These are phyloP conservation scores for Notospermus geniculatus DNA, from an alignment of 1,140 invertebrate genomes.

Conservation along the genomic window DNA sequence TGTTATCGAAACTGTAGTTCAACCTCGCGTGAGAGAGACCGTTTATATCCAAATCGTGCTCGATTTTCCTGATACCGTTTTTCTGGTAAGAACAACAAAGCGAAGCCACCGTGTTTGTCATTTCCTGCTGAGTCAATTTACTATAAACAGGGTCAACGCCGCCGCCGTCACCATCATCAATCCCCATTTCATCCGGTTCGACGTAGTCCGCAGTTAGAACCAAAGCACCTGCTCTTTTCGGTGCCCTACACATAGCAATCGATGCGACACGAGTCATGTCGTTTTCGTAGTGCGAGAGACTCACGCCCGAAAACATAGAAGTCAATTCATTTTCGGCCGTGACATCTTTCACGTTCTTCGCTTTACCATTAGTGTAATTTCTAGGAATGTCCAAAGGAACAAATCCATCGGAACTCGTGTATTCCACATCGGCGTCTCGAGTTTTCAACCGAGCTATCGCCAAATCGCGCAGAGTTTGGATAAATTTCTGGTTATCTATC, in stretches of 20 bases:
- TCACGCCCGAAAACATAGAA: slow-evolving; percentile 8
- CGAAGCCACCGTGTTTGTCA: slow-evolving; percentile 8
- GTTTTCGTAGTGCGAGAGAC: slow-evolving; percentile 5
- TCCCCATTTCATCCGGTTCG: neutral
- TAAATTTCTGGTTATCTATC: slow-evolving; percentile 7
- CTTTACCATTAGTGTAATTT: slow-evolving; percentile 7
- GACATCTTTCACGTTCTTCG: neutral
- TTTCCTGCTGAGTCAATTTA: slow-evolving; percentile 9
- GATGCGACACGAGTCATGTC: neutral
- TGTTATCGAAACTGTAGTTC: slow-evolving; percentile 9
- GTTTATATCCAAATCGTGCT: slow-evolving; percentile 9
- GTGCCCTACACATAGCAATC: neutral
- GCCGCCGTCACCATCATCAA: neutral
- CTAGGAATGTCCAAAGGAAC: neutral
- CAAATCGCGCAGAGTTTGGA: slow-evolving; percentile 11
- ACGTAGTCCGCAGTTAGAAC: slow-evolving; percentile 7
- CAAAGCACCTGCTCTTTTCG: slow-evolving; percentile 9
- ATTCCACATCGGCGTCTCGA: neutral
- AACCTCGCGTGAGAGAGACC: slow-evolving; percentile 4
- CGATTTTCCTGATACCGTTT: slow-evolving; percentile 7
- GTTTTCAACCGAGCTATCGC: slow-evolving; percentile 7
- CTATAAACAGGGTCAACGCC: neutral
- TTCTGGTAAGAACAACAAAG: slow-evolving; percentile 7
- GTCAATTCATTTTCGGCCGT: slow-evolving; percentile 10
- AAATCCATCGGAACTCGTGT: slow-evolving; percentile 8